These are phyloP conservation scores for Clarias gariepinus DNA, from an alignment of 2,113 vertebrate genomes.

Conservation along the genomic window DNA sequence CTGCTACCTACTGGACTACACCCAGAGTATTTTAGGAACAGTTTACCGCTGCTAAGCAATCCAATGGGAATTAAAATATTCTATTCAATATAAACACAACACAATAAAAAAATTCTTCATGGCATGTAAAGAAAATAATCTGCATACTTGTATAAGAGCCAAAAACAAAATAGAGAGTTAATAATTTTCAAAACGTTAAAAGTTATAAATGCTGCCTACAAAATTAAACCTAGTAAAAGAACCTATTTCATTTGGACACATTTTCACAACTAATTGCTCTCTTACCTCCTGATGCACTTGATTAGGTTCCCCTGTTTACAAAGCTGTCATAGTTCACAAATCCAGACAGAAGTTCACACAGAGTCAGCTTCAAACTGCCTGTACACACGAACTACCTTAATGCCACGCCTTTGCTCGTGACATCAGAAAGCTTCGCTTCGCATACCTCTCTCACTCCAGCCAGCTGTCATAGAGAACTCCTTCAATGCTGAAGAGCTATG, in stretches of 20 bases:
- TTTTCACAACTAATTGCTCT: conserved; percentile 24
- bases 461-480: conserved; percentile 53
- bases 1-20: conserved; percentile 57
- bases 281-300: conserved; percentile 64
- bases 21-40: conserved; percentile 64
- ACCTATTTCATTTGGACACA: background rate
- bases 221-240: conserved; percentile 13
- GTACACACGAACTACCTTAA: conserved; percentile 63
- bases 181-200: background rate
- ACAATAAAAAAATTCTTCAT: background rate
- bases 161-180: background rate
- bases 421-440: conserved; percentile 62
- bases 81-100: background rate
- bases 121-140: background rate
- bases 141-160: background rate
- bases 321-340: conserved; percentile 60
- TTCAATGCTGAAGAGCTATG: conserved; percentile 11
- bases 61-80: conserved; percentile 18
- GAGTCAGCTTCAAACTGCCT: conserved; percentile 41
- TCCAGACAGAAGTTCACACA: conserved; percentile 22
- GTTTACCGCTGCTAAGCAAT: conserved; percentile 44
- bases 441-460: conserved; percentile 41
- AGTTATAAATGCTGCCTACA: background rate
- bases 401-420: conserved; percentile 65
- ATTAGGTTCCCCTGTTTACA: conserved; percentile 53